Conservation (phyloP, 2,888 invertebrate genomes). For the Drosophila trichaetosa region DNA sequence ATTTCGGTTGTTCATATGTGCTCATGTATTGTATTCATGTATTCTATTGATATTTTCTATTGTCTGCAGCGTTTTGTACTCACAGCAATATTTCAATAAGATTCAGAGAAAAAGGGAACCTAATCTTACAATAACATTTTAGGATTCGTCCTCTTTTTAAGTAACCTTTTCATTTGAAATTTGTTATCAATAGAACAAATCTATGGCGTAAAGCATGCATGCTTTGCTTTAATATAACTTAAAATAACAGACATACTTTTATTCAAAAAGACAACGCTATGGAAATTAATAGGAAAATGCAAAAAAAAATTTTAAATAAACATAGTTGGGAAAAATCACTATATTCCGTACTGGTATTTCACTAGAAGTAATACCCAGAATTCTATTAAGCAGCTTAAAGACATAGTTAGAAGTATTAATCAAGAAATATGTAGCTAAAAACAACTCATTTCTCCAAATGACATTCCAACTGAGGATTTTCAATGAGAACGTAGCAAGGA, state of each 20-base stretch:
- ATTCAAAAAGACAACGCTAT: conserved; percentile 6
- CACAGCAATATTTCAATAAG: conserved; percentile 28
- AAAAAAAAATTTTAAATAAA: background rate
- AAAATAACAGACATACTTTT: conserved; percentile 42
- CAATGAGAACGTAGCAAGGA: background rate
- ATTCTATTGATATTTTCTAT: conserved; percentile 50
- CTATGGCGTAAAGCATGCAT: conserved; percentile 36
- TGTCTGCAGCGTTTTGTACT: conserved; percentile 41
- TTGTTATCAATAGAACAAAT: conserved; percentile 68
- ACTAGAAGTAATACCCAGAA: background rate
- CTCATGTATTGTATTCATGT: conserved; percentile 9
- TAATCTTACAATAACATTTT: conserved; percentile 71
- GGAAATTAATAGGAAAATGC: conserved; percentile 10
- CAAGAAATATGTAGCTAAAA: background rate
- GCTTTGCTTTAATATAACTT: conserved; percentile 52
- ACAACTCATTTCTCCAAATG: background rate
- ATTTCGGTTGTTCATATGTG: conserved; percentile 34
- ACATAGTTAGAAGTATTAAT: background rate
- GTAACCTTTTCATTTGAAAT: conserved; percentile 65
- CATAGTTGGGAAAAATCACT: background rate
- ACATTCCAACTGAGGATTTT: background rate
- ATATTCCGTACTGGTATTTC: background rate
- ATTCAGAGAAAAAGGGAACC: conserved; percentile 60
- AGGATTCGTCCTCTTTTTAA: conserved; percentile 66
- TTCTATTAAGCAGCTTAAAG: background rate